Base-by-base conservation (phyloP, 2,797 vertebrate genomes). In the Cyprinella venusta region DNA sequence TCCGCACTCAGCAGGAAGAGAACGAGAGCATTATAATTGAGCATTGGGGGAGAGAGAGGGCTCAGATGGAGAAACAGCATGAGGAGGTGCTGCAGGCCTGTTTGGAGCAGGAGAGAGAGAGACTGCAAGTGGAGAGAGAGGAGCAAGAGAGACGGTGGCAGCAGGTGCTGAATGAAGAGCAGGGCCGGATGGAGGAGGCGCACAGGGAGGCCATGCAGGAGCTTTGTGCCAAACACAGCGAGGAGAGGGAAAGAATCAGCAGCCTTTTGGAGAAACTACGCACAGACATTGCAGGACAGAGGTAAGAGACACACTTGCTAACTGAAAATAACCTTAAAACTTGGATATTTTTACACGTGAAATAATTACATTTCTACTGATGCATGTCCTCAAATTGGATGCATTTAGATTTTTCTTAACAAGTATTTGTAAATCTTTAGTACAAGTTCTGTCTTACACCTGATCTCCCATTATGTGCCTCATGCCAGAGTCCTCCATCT, bases 251-350 rank as follows among this genome's bases (percentile, higher is more conserved):
- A 0, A 77, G 85, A 0, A 92, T 95, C 24, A 76, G 92, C 81
- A 16, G 82, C 68, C 89, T 94, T 86, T 77, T 94, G 87, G 95
- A 95, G 82, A 92, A 91, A 82, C 94, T 97, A 24, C 81, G 91
- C 70, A 90, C 92, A 9, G 95, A 97, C 61, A 92, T 97, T 80
- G 76, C 90, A 54, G 92, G 95, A 84, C 95, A 96, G 84, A 97
- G 97, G 98, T 99, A 91, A 96, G 96, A 33, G n/a, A 13, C 72
- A 38, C 52, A 15, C 24, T 64, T 16, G 15, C 45, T 54, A 19
- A 83, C 24, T 38, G 65, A 40, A 40, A 38, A 38, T 54, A 36
- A 56, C 19, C 54, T 59, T 24, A 76, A 59, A 68, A 21, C 4
- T 38, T 63, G 6, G 4, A 9, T 1, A 24, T 33, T 56, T 54